Percentiles rank a stretch among this genome's conserved stretches.
phyloP scores from a whole-genome alignment of 2,113 vertebrate genomes.

The Scophthalmus maximus region DNA sequence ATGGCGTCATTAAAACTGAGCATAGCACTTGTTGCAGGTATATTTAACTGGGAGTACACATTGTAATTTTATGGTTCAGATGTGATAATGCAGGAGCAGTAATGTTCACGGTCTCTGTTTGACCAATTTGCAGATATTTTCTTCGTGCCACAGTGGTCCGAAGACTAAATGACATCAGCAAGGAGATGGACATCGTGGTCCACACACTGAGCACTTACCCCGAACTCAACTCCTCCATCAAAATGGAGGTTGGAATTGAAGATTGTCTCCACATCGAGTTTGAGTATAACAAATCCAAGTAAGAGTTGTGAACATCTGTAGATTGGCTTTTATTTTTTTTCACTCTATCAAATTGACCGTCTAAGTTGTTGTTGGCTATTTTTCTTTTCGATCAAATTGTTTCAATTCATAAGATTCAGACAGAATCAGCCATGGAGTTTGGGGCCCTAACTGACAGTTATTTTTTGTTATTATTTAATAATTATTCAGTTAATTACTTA shows the following conservation, averaged over 20 bases:
- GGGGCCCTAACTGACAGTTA: too few relatives aligned
- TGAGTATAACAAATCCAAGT: constrained; percentile 99
- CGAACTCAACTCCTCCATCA: constrained; percentile 97
- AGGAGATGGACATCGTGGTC: constrained; percentile 97
- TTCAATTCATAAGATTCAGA: too few relatives aligned
- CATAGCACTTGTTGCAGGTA: background rate
- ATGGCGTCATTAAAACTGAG: background rate
- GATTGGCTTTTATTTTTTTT: too few relatives aligned
- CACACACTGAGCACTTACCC: constrained; percentile 96
- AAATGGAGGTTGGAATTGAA: constrained; percentile 99
- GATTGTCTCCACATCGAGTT: constrained; percentile 99
- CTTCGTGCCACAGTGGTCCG: constrained; percentile 95
- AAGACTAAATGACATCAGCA: constrained; percentile 93
- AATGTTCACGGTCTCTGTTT: background rate
- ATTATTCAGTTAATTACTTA: too few relatives aligned
- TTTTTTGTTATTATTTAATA: too few relatives aligned
- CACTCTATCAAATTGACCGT: too few relatives aligned
- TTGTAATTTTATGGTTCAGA: background rate
- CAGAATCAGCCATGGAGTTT: too few relatives aligned
- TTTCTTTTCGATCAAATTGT: too few relatives aligned
- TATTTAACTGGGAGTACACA: background rate
- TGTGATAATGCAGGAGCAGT: background rate
- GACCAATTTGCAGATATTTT: constrained; percentile 88
- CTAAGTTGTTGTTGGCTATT: too few relatives aligned
- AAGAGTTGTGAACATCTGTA: constrained; percentile 60